Percentiles rank a stretch among this genome's conserved stretches.
These are phyloP conservation scores for Tipula helvola DNA, from an alignment of 2,888 invertebrate genomes.

Conservation along the genomic window DNA sequence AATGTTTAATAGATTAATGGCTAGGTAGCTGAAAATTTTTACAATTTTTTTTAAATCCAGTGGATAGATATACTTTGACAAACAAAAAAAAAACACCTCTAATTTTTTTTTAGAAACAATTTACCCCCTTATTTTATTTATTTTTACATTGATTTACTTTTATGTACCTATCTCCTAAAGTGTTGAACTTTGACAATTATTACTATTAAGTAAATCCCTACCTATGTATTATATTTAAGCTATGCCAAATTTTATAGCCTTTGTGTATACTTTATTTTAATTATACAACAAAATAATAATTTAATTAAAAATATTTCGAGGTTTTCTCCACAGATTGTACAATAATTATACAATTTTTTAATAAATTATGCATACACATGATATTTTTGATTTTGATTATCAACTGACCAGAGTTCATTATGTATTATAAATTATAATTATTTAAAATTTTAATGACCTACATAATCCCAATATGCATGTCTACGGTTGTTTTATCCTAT, in stretches of 20 bases:
- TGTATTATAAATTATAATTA: neutral
- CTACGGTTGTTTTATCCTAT: neutral
- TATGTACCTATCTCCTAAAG: no score
- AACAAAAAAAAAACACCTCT: no score
- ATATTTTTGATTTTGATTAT: neutral
- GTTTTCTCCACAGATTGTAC: neutral
- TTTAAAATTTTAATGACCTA: neutral
- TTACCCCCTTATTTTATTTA: no score
- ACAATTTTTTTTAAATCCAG: no score
- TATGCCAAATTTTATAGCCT: neutral
- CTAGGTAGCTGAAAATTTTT: no score
- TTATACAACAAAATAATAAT: neutral
- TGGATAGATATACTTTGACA: no score
- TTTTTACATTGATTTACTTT: no score
- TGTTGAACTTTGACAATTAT: no score
- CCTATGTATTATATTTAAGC: neutral
- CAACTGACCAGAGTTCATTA: neutral
- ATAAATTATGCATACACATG: neutral
- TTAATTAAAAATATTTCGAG: neutral
- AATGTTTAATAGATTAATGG: no score
- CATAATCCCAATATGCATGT: neutral
- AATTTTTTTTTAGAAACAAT: no score
- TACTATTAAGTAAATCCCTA: neutral
- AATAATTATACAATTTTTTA: neutral
- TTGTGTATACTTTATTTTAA: neutral